These are phyloP conservation scores for Phrynocephalus versicolor DNA, from an alignment of 2,113 vertebrate genomes.

Conservation along the genomic window DNA sequence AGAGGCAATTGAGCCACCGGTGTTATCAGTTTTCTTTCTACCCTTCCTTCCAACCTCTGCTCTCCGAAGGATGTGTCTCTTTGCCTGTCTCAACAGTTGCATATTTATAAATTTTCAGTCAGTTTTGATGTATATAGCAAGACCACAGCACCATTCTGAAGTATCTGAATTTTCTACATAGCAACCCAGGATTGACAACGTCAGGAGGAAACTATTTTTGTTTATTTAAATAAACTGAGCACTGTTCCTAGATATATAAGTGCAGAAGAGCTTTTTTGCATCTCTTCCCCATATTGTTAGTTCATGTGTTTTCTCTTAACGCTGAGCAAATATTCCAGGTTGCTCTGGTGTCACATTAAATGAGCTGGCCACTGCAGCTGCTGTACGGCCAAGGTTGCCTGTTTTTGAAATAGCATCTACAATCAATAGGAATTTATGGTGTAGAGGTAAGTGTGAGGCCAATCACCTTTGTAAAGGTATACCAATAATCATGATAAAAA, in stretches of 20 bases:
- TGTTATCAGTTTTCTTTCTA: background rate
- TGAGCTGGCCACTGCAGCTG: background rate
- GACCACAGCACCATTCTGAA: background rate
- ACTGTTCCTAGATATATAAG: background rate
- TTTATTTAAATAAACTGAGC: no score
- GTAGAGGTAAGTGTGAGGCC: background rate
- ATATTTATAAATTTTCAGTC: background rate
- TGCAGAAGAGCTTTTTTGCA: background rate
- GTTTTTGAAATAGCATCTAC: conserved; percentile 7
- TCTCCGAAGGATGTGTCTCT: background rate
- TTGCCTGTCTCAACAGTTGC: background rate
- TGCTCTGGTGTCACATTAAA: background rate
- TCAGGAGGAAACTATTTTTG: conserved; percentile 24
- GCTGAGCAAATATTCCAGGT: background rate
- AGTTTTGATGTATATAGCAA: background rate
- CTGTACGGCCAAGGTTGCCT: background rate
- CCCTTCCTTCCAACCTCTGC: background rate
- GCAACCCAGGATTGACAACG: conserved; percentile 21
- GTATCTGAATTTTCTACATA: conserved; percentile 18
- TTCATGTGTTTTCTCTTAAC: background rate
- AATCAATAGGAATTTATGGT: conserved; percentile 4
- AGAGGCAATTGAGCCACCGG: background rate
- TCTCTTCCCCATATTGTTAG: background rate
- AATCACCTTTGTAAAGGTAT: conserved; percentile 17
- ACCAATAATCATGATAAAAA: background rate